Conservation (phyloP, 2,888 invertebrate genomes). For the Ferrisia virgata region DNA sequence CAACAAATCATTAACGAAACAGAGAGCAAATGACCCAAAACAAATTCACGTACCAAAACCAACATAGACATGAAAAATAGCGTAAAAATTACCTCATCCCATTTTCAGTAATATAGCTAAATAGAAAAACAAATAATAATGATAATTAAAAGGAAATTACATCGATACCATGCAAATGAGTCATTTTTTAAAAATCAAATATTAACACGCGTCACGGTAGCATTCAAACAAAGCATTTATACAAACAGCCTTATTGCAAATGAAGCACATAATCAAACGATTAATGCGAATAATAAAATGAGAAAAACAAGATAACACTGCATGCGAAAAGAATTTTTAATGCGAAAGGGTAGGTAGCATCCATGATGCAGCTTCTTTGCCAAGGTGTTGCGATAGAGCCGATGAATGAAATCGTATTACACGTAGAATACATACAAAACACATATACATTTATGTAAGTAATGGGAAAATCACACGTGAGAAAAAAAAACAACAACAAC, state of each 20-base stretch:
- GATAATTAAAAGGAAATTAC: too few relatives aligned
- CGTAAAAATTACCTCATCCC: too few relatives aligned
- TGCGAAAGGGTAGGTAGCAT: neutral
- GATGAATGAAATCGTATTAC: neutral
- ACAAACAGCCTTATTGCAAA: neutral
- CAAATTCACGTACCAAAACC: too few relatives aligned
- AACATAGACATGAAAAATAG: too few relatives aligned
- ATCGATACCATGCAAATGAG: too few relatives aligned
- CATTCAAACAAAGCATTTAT: neutral
- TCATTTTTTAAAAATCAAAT: too few relatives aligned
- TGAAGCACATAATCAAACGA: neutral
- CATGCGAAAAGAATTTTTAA: neutral
- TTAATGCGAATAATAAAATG: neutral
- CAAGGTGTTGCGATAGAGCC: conserved; percentile 45
- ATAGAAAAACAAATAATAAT: too few relatives aligned
- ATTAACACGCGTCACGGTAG: too few relatives aligned
- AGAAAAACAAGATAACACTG: neutral
- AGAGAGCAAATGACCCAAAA: too few relatives aligned
- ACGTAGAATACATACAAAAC: neutral
- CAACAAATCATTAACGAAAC: too few relatives aligned
- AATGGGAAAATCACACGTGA: neutral
- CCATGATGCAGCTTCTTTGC: conserved; percentile 31
- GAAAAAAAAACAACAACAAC: neutral
- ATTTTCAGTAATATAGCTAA: too few relatives aligned
- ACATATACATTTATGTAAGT: too few relatives aligned